Evolutionary conservation across 2,888 invertebrate genomes (phyloP), one percentile per base, ranked within the genome.

Genomic region (Ochlodes sylvanus): DNA sequence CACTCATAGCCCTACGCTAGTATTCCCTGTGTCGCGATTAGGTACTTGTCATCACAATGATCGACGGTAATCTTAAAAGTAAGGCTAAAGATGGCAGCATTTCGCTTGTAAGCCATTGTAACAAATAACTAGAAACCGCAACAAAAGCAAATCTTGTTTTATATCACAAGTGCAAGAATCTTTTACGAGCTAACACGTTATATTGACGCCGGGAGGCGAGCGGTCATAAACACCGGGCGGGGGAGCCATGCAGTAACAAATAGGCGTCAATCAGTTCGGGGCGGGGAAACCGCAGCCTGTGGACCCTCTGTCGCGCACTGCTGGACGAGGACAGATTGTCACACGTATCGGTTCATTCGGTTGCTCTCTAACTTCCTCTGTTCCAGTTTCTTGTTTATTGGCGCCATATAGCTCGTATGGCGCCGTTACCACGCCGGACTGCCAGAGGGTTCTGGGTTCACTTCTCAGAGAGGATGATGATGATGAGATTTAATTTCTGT

Each of bases 231-330:
- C 58, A 57, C 38, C 19, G 41, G 12, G n/a, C n/a, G n/a, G 41
- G 65, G 44, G 50, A 34, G 32, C 5, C 17, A 60, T 32, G 19
- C 47, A 47, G 57, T 50, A 50, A 58, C 65, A 58, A 65, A 65
- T 65, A 57, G 38, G 17, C 52, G 65, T 58, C 65, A 65, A 67
- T 67, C 61, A 67, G 60, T 66, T 34, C 41, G 58, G 54, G 42
- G 15, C 27, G 38, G 50, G 52, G 32, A 54, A 66, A 60, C 66
- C 66, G 58, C 66, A 60, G 14, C 52, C 42, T 55, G 42, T 41
- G 57, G 50, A 65, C 21, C 52, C 58, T 52, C 42, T 44, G 27
- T 44, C 12, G 17, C 17, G 12, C 32, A 10, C 15, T 15, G 10
- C n/a, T 12, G 50, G 50, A 50, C 50, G 50, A 19, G 50, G 19